A percentile compares a stretch with the other conserved stretches of the same genome.
Conservation (phyloP, 2,888 invertebrate species). For the Cerceris rybyensis region DNA sequence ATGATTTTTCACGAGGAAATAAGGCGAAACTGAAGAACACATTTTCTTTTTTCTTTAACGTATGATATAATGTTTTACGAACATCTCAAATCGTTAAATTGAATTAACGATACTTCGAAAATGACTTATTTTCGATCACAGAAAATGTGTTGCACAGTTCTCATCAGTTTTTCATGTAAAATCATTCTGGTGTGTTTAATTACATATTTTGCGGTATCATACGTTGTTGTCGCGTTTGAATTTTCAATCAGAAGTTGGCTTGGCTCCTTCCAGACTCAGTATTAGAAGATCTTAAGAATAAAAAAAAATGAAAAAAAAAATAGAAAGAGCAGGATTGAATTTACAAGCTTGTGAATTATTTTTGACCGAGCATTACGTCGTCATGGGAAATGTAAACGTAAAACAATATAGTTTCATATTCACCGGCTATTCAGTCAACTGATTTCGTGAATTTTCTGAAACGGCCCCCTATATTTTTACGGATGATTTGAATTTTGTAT, state of each 20-base stretch:
- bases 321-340: constrained; percentile 45
- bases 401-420: constrained; percentile 23
- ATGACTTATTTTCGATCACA: too few relatives aligned
- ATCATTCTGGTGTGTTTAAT: too few relatives aligned
- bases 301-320: too few relatives aligned
- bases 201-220: too few relatives aligned
- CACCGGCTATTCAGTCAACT: constrained; percentile 31
- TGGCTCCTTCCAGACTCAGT: constrained; percentile 76
- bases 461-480: constrained; percentile 62
- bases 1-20: too few relatives aligned
- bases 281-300: constrained; percentile 65
- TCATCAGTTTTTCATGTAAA: too few relatives aligned
- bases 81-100: too few relatives aligned
- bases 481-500: constrained; percentile 69
- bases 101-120: too few relatives aligned
- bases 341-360: constrained; percentile 53
- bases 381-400: constrained; percentile 7
- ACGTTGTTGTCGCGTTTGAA: constrained; percentile 28
- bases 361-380: constrained; percentile 50
- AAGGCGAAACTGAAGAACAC: too few relatives aligned
- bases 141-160: too few relatives aligned
- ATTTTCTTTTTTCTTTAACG: too few relatives aligned
- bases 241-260: constrained; percentile 67
- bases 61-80: too few relatives aligned
- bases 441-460: constrained; percentile 36